Base-by-base conservation (phyloP, 2,113 vertebrate genomes). In the Pristiophorus japonicus region DNA sequence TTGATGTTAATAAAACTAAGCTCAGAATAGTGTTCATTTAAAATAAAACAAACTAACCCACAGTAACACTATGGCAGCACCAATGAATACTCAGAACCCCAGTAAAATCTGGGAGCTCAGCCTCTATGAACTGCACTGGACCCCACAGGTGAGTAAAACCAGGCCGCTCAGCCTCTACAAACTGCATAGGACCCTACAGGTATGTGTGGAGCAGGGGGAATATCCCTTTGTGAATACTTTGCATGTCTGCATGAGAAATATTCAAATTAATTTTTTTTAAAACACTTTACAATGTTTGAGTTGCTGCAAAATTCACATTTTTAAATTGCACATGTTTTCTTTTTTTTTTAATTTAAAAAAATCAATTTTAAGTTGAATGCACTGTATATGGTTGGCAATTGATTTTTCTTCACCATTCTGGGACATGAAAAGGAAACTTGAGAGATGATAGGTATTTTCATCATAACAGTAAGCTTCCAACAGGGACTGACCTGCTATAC, bases 61-160 rank as follows among this genome's bases (percentile, higher is more conserved):
- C 70, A 5, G 84, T 96, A n/a, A n/a, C 96, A 85, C 96, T 96
- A 98, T 98, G 98, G 97, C 98, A n/a, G 97, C 97, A n/a, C 98
- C 98, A 0, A 97, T 98, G 73, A 98, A 98, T 95, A 97, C 98
- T 93, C 98, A 98, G 97, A 97, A 97, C 90, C 97, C 98, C 96
- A 98, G 98, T 97, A 99, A 99, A 96, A 98, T 97, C 85, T 99
- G 98, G 98, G 98, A 99, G 96, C 97, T 99, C 95, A 99, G 98
- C 94, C 96, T 98, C 59, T 98, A 98, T 0, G 98, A 98, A 96
- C 98, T 99, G n/a, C 98, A 99, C 97, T 97, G 98, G 96, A 99
- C 98, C 38, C 98, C 98, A 6, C 98, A 99, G 98, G 98, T 98
- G 97, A 96, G 96, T 27, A 92, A 92, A 92, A 92, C 88, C 51